phyloP scores from a whole-genome alignment of 2,113 vertebrate species.

The Antennarius striatus region DNA sequence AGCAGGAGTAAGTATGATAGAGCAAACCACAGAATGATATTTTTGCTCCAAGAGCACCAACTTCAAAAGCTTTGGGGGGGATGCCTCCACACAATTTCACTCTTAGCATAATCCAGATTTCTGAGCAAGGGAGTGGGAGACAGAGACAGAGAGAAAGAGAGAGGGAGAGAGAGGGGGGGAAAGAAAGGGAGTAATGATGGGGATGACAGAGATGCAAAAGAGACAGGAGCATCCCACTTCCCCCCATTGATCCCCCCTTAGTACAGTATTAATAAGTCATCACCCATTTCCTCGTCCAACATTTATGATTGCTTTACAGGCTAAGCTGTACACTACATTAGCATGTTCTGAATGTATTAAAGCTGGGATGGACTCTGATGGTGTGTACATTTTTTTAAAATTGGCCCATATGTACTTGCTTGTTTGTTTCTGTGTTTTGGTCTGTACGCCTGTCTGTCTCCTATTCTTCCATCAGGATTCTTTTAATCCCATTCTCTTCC shows the following conservation, averaged over 20 bases:
- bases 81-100: conserved; percentile 60
- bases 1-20: conserved; percentile 59
- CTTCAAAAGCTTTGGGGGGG: conserved; percentile 59
- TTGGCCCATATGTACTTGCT: conserved; percentile 16
- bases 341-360: conserved; percentile 25
- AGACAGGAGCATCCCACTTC: conserved; percentile 31
- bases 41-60: conserved; percentile 58
- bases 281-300: conserved; percentile 54
- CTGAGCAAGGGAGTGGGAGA: conserved; percentile 7
- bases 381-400: conserved; percentile 16
- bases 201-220: conserved; percentile 31
- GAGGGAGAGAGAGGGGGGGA: background rate
- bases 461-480: conserved; percentile 62
- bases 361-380: conserved; percentile 27
- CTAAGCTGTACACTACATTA: conserved; percentile 35
- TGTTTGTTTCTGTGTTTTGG: conserved; percentile 25
- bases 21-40: conserved; percentile 58
- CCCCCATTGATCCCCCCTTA: conserved; percentile 35
- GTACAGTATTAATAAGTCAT: conserved; percentile 52
- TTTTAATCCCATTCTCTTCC: conserved; percentile 68
- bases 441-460: conserved; percentile 42
- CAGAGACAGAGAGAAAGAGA: conserved; percentile 3
- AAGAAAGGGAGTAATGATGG: background rate
- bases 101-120: conserved; percentile 65
- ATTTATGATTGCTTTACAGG: conserved; percentile 47